These are phyloP conservation scores for Anolis apletophallus DNA, from an alignment of 2,797 vertebrate genomes.

Conservation along the genomic window DNA sequence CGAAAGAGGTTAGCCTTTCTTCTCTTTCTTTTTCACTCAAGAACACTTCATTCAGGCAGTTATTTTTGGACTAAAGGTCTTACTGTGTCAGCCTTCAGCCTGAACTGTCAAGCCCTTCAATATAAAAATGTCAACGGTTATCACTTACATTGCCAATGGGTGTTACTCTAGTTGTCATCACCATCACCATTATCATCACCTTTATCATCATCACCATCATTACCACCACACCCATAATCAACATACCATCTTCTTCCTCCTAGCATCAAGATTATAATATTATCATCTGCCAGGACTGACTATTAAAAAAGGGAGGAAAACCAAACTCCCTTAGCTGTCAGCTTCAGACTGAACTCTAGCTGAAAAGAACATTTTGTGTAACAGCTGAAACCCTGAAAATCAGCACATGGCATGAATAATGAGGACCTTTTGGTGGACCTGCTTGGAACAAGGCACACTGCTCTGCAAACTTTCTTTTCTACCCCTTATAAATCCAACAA, in stretches of 20 bases:
- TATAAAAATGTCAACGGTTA: background rate
- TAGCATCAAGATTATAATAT: conserved; percentile 14
- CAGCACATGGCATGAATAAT: background rate
- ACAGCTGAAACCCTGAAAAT: conserved; percentile 9
- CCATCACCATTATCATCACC: background rate
- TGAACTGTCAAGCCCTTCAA: conserved; percentile 9
- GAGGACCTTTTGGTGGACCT: rapidly evolving
- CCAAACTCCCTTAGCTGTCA: conserved; percentile 14
- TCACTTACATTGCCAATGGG: background rate
- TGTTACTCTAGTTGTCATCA: background rate
- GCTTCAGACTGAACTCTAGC: background rate
- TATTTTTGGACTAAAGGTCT: background rate
- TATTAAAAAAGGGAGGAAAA: background rate
- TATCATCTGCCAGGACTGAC: background rate
- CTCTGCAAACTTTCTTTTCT: background rate
- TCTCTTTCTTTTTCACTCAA: background rate
- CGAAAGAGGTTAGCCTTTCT: background rate
- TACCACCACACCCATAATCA: no score
- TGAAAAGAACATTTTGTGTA: background rate
- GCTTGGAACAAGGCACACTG: background rate
- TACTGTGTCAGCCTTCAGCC: conserved; percentile 12
- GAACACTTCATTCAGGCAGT: background rate
- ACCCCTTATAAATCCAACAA: background rate
- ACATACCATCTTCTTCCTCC: no score
- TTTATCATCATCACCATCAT: no score